These are phyloP conservation scores for Drosophila meridionalis DNA, from an alignment of 2,888 invertebrate genomes.

Conservation along the genomic window DNA sequence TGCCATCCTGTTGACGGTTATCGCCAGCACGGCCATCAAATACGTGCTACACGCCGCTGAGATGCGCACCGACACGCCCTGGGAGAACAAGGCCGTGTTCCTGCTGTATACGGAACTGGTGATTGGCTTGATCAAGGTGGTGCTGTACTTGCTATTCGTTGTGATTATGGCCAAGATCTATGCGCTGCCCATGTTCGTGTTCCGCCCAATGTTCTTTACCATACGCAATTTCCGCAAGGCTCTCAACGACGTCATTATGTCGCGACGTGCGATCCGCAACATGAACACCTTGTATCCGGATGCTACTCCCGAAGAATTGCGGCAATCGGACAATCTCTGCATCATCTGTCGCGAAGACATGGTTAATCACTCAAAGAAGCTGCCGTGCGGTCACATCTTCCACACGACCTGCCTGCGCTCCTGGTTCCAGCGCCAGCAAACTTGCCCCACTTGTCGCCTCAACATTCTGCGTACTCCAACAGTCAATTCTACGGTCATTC, in stretches of 20 bases:
- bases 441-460: conserved; percentile 98
- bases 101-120: conserved; percentile 97
- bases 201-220: conserved; percentile 99
- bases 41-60: conserved; percentile 94
- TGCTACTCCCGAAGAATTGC: conserved; percentile 96
- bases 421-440: conserved; percentile 99
- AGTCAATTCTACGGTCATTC: conserved; percentile 73
- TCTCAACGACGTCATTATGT: conserved; percentile 97
- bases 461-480: conserved; percentile 89
- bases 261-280: conserved; percentile 97
- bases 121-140: conserved; percentile 93
- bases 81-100: conserved; percentile 99
- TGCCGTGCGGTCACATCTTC: conserved; percentile 99
- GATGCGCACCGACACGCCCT: conserved; percentile 93
- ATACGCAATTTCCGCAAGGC: conserved; percentile 99
- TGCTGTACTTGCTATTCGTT: conserved; percentile 96
- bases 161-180: conserved; percentile 98
- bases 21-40: conserved; percentile 96
- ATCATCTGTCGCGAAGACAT: conserved; percentile 96
- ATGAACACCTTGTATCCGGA: conserved; percentile 99
- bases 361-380: conserved; percentile 93
- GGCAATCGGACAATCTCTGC: conserved; percentile 98
- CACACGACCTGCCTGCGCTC: conserved; percentile 98
- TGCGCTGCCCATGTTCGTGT: conserved; percentile 98
- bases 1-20: conserved; percentile 97